Base-by-base conservation (phyloP, 1,140 invertebrate species). In the Euura saliciscinereae region DNA sequence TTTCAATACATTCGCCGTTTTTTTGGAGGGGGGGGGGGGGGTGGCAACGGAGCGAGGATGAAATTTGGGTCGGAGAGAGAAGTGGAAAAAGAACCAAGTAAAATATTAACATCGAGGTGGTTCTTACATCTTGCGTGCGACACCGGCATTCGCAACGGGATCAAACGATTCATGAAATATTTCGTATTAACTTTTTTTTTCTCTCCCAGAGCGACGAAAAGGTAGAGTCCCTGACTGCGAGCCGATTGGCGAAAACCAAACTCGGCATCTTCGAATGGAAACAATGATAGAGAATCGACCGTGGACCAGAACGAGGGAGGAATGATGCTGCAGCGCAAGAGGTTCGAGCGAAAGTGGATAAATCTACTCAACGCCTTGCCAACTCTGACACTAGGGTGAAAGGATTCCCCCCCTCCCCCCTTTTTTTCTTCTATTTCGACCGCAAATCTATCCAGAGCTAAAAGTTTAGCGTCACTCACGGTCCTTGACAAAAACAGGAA, bases 31-130 rank as follows among this genome's bases (percentile, higher is more conserved):
- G 76, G 68, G 73, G n/a, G n/a, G n/a, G n/a, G n/a, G n/a, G n/a
- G n/a, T n/a, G n/a, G 71, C 6, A 59, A 59, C 1, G 51, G 51
- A 8, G 13, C 3, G 51, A n/a, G 13, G 2, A n/a, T 59, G 13
- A 59, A n/a, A 59, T 11, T 11, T 59, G 10, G 51, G 8, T 59
- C 8, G 51, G 10, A 59, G 51, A 4, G 51, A 11, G 51, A 59
- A 59, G 13, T 59, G 51, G 13, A 6, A 0, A n/a, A 70, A 74
- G 75, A 67, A 0, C 65, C 59, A 65, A 73, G 43, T 59, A 74
- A 74, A 71, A 77, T 75, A 79, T 81, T 76, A 76, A 78, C 78
- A 77, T 81, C 77, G 78, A 82, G 81, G 76, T 78, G 76, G 74
- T 78, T 80, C 78, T 74, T 79, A 78, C 77, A 69, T 82, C 76